These are phyloP conservation scores for Anas platyrhynchos DNA, from an alignment of 2,113 vertebrate species.

Conservation along the genomic window DNA sequence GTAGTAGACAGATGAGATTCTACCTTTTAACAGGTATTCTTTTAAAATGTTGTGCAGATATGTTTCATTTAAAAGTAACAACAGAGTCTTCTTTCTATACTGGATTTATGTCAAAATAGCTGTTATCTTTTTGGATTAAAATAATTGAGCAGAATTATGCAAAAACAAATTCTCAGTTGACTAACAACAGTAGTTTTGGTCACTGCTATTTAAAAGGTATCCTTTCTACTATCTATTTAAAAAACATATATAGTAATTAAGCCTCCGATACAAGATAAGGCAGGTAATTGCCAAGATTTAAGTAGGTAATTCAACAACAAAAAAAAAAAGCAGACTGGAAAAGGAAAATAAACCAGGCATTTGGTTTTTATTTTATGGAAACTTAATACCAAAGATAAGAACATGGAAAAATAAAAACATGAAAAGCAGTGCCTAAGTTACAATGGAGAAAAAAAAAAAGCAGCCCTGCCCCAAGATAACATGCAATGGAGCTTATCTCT, in stretches of 20 bases:
- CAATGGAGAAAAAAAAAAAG: background rate
- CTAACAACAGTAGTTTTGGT: background rate
- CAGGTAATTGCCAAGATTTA: background rate
- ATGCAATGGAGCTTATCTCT: constrained; percentile 67
- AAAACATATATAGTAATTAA: constrained; percentile 10
- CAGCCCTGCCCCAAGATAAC: constrained; percentile 54
- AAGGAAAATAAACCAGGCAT: constrained; percentile 54
- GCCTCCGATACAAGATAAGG: background rate
- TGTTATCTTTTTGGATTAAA: background rate
- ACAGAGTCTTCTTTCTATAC: background rate
- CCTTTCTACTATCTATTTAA: background rate
- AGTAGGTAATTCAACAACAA: background rate
- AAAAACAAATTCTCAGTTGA: background rate
- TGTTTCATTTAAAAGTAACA: constrained; percentile 8
- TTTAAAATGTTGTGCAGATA: constrained; percentile 65
- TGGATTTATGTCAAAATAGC: background rate
- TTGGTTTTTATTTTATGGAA: background rate
- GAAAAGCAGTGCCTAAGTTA: constrained; percentile 26
- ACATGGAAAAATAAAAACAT: constrained; percentile 30
- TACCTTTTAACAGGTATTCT: constrained; percentile 71
- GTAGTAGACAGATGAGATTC: constrained; percentile 77
- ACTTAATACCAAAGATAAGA: background rate
- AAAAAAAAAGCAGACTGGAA: constrained; percentile 28
- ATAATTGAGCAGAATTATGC: background rate
- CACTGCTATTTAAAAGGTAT: constrained; percentile 29